These are phyloP conservation scores for Aleiodes leptofemur DNA, from an alignment of 2,888 invertebrate species.

Conservation along the genomic window DNA sequence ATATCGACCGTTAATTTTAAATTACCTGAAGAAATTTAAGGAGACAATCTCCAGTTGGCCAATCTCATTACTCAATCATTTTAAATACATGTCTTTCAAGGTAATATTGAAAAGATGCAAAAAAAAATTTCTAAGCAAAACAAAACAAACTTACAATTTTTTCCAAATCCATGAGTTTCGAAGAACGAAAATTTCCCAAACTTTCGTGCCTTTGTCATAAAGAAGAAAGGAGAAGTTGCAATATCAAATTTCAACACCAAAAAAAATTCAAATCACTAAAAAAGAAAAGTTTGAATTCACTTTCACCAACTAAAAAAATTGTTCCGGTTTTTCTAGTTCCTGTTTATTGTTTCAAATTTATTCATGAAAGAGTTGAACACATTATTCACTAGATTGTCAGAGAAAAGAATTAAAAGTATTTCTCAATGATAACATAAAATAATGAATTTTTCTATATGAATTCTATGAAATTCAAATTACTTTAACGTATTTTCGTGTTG, in stretches of 20 bases:
- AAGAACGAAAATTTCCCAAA: neutral
- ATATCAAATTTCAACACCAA: constrained; percentile 7
- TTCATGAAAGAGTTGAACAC: constrained; percentile 15
- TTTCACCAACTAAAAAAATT: constrained; percentile 19
- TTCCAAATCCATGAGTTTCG: neutral
- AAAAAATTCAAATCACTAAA: constrained; percentile 2
- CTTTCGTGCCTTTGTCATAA: neutral
- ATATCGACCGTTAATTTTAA: neutral
- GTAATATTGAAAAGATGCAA: neutral
- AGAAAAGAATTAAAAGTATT: no score
- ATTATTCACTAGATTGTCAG: neutral
- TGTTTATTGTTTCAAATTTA: constrained; percentile 10
- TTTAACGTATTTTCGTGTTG: no score
- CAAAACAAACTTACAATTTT: constrained; percentile 3
- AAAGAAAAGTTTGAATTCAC: neutral
- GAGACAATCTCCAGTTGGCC: neutral
- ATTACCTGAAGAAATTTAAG: constrained; percentile 2
- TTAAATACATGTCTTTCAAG: neutral
- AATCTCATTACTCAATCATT: constrained; percentile 9
- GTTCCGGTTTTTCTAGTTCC: constrained; percentile 32
- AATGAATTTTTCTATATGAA: no score
- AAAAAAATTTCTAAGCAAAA: neutral
- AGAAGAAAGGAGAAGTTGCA: neutral
- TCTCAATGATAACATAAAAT: no score
- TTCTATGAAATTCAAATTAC: no score